Base-by-base conservation (phyloP, 1,140 invertebrate species). In the Asbolus verrucosus region DNA sequence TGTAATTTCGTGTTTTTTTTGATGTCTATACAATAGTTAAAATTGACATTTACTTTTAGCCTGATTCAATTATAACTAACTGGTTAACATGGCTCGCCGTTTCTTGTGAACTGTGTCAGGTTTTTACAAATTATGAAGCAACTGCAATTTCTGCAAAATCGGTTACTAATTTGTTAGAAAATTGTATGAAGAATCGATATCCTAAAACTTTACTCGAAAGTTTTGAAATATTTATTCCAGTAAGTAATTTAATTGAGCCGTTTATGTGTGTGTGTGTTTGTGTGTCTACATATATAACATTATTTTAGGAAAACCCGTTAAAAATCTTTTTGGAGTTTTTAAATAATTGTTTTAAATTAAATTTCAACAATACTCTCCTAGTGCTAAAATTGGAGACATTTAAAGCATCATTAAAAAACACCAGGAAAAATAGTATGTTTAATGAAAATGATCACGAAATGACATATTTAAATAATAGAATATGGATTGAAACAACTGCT, bases 11-110 rank as follows among this genome's bases (percentile, higher is more conserved):
- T n/a, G n/a, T n/a, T n/a, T n/a, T n/a, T n/a, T n/a, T n/a, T n/a
- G n/a, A n/a, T n/a, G n/a, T n/a, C n/a, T n/a, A n/a, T n/a, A n/a
- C n/a, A n/a, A n/a, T n/a, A n/a, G n/a, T n/a, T n/a, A n/a, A 21
- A 63, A 63, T 62, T 67, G 14, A 24, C 24, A 8, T 4, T 36
- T 36, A 73, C 21, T 81, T 84, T 72, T 71, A 90, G 88, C 89
- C 88, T 50, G 88, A 88, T 67, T 87, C 88, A 4, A 80, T 86
- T 11, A 82, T 87, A 46, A 82, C 85, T 1, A 85, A 86, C 67
- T 89, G 88, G 84, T 84, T 85, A 18, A 87, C 88, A 19, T 90
- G 88, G 88, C 79, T 90, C 21, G 75, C 81, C 0, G 79, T 85
- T 66, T 85, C 84, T 1, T 67, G 79, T 79, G 69, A 83, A 72